Base-by-base conservation (phyloP, 2,888 invertebrate genomes). In the Bombylius discolor region DNA sequence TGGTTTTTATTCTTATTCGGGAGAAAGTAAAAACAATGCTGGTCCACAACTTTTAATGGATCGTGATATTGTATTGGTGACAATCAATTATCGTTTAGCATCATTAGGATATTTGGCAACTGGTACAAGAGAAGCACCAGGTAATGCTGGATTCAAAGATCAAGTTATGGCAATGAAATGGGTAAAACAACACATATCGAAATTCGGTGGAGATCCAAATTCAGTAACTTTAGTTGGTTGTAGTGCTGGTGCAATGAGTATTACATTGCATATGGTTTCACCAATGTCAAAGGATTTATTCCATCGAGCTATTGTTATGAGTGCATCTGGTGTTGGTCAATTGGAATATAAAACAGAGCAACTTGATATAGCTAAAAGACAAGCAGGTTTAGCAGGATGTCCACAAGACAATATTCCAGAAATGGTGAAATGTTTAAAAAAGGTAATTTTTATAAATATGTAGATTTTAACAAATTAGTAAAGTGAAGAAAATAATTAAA, bases 91-190 rank as follows among this genome's bases (percentile, higher is more conserved):
- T 66, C 74, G 85, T 5, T 69, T 85, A 50, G 72, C 69, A 6
- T 63, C 71, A 0, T 61, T 70, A 76, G 83, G 83, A 5, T 82
- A 80, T 65, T 64, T 83, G 49, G 81, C 81, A 61, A 84, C 84
- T 0, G 85, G 84, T 0, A 84, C 84, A 50, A 74, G 77, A 49
- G 73, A 78, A 49, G 82, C 83, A 0, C 81, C 84, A 0, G 86
- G 86, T 2, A 87, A 87, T 67, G 78, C 81, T 61, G 86, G 84
- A 0, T 69, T 84, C 45, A 86, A 85, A 66, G 86, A 87, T 69
- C 85, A 87, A 69, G 84, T 84, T 4, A 71, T 75, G 11, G 81
- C 81, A 0, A 66, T 86, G 58, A 78, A 79, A 60, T 86, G 85
- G 85, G 72, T 87, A 0, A 77, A 80, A 64, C 67, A 78, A 47